phyloP scores from a whole-genome alignment of 35 echinoderm and acorn worm species.

The Ptychodera flava region DNA sequence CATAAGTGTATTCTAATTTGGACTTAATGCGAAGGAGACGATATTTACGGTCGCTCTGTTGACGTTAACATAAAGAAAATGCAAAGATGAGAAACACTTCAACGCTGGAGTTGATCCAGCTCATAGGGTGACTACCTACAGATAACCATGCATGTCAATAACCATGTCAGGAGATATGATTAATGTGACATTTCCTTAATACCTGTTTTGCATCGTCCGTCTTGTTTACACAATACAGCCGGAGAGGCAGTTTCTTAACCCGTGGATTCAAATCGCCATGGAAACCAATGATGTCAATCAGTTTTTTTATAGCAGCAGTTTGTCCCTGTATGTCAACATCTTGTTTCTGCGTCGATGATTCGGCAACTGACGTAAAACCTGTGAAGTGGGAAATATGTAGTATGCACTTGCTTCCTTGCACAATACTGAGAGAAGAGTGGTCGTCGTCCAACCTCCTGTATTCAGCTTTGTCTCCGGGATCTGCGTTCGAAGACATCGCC shows the following conservation, averaged over 20 bases:
- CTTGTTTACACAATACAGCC: conserved; percentile 12
- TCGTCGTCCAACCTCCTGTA: background rate
- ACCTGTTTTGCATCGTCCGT: conserved; percentile 10
- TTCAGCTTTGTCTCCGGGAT: background rate
- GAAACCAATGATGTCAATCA: conserved; percentile 1
- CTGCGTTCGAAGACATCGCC: background rate
- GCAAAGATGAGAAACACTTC: no score
- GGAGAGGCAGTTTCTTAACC: background rate
- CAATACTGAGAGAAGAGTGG: background rate
- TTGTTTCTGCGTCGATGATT: background rate
- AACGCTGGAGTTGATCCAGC: no score
- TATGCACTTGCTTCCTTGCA: conserved; percentile 3
- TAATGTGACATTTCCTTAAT: no score
- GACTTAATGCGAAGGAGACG: no score
- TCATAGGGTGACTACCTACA: no score
- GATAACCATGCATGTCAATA: no score
- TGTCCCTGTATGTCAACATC: background rate
- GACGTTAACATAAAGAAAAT: no score
- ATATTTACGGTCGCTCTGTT: no score
- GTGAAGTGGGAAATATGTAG: background rate
- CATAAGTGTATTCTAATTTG: no score
- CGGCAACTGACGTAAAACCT: background rate
- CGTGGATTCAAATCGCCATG: background rate
- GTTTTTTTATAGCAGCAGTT: background rate
- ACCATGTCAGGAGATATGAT: no score